phyloP scores from a whole-genome alignment of 2,888 invertebrate genomes.

The Hyalella azteca region DNA sequence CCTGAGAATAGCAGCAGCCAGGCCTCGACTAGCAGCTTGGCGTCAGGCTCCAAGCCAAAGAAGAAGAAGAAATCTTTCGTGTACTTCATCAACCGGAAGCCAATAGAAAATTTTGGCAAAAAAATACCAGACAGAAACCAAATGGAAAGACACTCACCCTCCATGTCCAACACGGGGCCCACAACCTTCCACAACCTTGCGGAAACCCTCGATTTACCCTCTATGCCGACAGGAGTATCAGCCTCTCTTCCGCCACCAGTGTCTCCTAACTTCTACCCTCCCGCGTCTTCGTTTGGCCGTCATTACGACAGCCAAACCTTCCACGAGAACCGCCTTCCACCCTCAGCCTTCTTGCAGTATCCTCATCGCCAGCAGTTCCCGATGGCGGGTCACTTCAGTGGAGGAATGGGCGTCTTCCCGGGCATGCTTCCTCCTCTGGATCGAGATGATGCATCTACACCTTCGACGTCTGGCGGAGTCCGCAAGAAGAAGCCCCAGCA shows the following conservation, averaged over 20 bases:
- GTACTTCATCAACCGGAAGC: neutral
- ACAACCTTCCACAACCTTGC: neutral
- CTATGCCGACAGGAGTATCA: neutral
- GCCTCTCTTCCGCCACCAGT: neutral
- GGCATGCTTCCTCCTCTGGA: slow-evolving; percentile 2
- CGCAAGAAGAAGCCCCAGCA: slow-evolving; percentile 18
- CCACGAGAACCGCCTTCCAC: neutral
- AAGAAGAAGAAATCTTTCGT: slow-evolving; percentile 5
- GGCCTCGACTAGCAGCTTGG: neutral
- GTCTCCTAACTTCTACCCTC: neutral
- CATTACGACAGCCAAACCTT: neutral
- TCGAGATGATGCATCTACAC: neutral
- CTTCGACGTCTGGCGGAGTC: slow-evolving; percentile 12
- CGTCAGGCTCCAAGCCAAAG: neutral
- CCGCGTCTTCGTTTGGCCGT: neutral
- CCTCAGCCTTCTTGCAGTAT: neutral
- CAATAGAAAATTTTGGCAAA: neutral
- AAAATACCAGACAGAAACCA: neutral
- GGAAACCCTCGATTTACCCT: neutral
- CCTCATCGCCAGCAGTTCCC: neutral
- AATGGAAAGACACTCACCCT: neutral
- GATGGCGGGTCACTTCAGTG: neutral
- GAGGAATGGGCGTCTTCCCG: neutral
- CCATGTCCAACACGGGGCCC: neutral
- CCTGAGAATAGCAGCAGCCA: neutral